phyloP scores from a whole-genome alignment of 30 jellyfish, hydroid and myxozoan genomes.

The Sanderia malayensis region DNA sequence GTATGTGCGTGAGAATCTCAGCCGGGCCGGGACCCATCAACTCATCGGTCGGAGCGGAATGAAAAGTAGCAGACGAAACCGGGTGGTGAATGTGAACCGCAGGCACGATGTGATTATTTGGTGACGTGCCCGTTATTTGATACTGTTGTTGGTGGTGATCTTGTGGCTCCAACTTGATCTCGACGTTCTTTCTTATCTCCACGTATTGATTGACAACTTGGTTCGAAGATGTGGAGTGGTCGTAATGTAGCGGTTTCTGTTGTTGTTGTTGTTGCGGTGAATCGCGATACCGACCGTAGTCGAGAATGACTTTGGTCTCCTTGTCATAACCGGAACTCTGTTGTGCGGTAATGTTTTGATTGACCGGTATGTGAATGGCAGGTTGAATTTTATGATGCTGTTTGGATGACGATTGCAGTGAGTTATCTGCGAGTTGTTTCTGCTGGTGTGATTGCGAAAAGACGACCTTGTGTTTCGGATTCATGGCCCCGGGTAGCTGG shows the following conservation, averaged over 20 bases:
- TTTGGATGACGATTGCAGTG: neutral
- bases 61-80: slow-evolving; percentile 12
- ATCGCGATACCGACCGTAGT: slow-evolving; percentile 25
- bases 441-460: neutral
- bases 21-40: neutral
- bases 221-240: slow-evolving; percentile 13
- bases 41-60: neutral
- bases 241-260: no score
- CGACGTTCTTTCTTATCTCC: slow-evolving; percentile 22
- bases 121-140: slow-evolving; percentile 31
- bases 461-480: slow-evolving; percentile 32
- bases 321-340: slow-evolving; percentile 17
- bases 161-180: slow-evolving; percentile 45
- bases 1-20: neutral
- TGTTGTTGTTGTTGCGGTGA: slow-evolving; percentile 8
- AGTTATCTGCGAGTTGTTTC: no score
- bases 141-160: slow-evolving; percentile 35
- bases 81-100: slow-evolving; percentile 48
- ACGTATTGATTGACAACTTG: slow-evolving; percentile 28
- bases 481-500: slow-evolving; percentile 65
- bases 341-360: neutral
- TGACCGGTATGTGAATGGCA: slow-evolving; percentile 37
- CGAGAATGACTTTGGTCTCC: slow-evolving; percentile 18
- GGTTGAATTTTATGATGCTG: slow-evolving; percentile 12
- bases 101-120: slow-evolving; percentile 21